These are phyloP conservation scores for Lagria hirta DNA, from an alignment of 2,888 invertebrate genomes.

Conservation along the genomic window DNA sequence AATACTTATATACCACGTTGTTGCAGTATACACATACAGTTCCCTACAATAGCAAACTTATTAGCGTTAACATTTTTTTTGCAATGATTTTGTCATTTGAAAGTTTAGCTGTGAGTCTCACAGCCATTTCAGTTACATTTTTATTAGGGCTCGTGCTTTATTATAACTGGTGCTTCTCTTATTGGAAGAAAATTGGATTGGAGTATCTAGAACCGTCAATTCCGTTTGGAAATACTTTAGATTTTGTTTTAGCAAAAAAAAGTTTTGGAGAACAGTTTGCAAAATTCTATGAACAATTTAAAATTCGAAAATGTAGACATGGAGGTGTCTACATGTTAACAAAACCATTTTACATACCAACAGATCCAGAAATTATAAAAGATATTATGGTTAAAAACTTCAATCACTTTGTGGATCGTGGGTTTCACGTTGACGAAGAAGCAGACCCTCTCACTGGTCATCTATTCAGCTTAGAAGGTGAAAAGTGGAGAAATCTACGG, in stretches of 20 bases:
- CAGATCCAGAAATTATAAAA: slow-evolving; percentile 47
- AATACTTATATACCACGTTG: too few species aligned
- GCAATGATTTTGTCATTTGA: too few species aligned
- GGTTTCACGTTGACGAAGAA: slow-evolving; percentile 43
- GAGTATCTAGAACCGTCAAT: slow-evolving; percentile 37
- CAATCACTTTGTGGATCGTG: slow-evolving; percentile 44
- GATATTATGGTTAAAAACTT: slow-evolving; percentile 48
- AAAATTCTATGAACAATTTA: slow-evolving; percentile 29
- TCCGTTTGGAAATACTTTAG: slow-evolving; percentile 40
- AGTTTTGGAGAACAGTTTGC: slow-evolving; percentile 20
- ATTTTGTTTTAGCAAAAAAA: slow-evolving; percentile 27
- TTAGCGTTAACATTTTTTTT: too few species aligned
- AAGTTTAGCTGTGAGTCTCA: too few species aligned
- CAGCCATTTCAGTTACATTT: slow-evolving; percentile 2
- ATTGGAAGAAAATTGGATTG: slow-evolving; percentile 42
- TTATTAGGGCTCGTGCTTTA: slow-evolving; percentile 20
- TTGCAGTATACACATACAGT: too few species aligned
- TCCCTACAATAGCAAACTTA: too few species aligned
- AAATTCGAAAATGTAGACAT: slow-evolving; percentile 31
- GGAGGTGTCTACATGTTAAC: slow-evolving; percentile 36
- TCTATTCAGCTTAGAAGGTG: slow-evolving; percentile 41
- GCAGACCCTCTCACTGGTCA: slow-evolving; percentile 43
- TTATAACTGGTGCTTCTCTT: slow-evolving; percentile 32
- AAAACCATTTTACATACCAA: slow-evolving; percentile 41
- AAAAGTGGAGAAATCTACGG: slow-evolving; percentile 52